phyloP scores from a whole-genome alignment of 2,113 vertebrate species.

The Clarias gariepinus region DNA sequence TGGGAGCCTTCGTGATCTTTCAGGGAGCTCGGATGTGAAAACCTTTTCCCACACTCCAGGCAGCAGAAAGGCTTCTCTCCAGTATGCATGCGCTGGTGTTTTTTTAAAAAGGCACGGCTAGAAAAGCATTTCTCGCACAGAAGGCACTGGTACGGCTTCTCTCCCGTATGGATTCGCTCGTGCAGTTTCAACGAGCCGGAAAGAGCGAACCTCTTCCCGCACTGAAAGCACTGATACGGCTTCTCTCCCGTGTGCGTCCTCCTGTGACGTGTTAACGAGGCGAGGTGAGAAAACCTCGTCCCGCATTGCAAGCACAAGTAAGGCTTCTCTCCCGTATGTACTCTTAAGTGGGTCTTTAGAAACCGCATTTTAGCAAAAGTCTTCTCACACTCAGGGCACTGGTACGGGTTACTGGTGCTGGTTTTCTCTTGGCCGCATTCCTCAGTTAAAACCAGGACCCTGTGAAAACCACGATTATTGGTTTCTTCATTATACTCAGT shows the following conservation, averaged over 20 bases:
- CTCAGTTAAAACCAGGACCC: background rate
- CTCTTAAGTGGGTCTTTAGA: conserved; percentile 34
- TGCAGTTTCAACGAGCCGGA: conserved; percentile 33
- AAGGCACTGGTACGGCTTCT: conserved; percentile 37
- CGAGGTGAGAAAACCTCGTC: conserved; percentile 36
- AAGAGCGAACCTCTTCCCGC: conserved; percentile 36
- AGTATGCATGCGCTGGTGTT: conserved; percentile 35
- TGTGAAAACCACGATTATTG: background rate
- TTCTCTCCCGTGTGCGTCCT: conserved; percentile 40
- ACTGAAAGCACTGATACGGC: conserved; percentile 36
- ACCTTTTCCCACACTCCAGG: conserved; percentile 16
- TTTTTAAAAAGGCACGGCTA: conserved; percentile 29
- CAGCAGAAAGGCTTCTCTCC: conserved; percentile 38
- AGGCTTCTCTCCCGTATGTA: conserved; percentile 34
- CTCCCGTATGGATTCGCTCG: conserved; percentile 35
- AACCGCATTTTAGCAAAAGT: conserved; percentile 17
- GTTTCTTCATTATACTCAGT: background rate
- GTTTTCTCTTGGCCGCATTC: background rate
- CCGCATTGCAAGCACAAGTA: conserved; percentile 30
- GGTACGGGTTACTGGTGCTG: background rate
- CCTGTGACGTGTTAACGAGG: conserved; percentile 27
- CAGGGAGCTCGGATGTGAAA: conserved; percentile 26
- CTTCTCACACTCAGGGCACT: conserved; percentile 35
- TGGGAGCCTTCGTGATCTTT: conserved; percentile 34
- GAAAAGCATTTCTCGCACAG: conserved; percentile 34